Conservation (phyloP, 2,888 invertebrate species). For the Hofmannophila pseudospretella region DNA sequence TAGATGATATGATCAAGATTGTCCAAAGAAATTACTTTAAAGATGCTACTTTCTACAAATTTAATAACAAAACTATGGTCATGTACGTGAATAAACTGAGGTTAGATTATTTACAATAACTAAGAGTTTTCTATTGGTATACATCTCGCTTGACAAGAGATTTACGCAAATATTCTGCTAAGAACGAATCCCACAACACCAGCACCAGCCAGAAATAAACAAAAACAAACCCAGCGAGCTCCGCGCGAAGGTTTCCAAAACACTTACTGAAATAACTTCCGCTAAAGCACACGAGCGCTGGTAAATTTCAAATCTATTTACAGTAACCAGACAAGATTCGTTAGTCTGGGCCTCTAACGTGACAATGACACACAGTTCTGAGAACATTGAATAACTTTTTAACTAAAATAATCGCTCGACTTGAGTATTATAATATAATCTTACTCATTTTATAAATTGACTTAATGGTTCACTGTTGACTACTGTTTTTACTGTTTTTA, state of each 20-base stretch:
- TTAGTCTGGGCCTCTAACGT: conserved; percentile 2
- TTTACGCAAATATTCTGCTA: background rate
- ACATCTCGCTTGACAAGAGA: background rate
- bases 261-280: conserved; percentile 27
- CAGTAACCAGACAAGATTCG: conserved; percentile 1
- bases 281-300: conserved; percentile 11
- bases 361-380: conserved; percentile 5
- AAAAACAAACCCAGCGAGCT: background rate
- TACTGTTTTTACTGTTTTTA: too few relatives aligned
- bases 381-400: conserved; percentile 2
- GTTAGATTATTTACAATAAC: too few relatives aligned
- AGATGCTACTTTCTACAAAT: too few relatives aligned
- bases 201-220: conserved; percentile 7
- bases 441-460: too few relatives aligned
- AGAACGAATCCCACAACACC: conserved; percentile 6
- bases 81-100: background rate
- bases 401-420: conserved; percentile 5
- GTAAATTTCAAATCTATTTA: conserved; percentile 12
- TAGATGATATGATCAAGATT: too few relatives aligned
- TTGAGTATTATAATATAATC: too few relatives aligned
- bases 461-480: too few relatives aligned
- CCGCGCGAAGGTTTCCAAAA: conserved; percentile 24
- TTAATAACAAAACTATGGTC: too few relatives aligned
- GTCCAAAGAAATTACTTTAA: too few relatives aligned
- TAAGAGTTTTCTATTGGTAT: background rate